Conservation (phyloP, 2,797 vertebrate genomes). For the Neosilurus hyrtlii region DNA sequence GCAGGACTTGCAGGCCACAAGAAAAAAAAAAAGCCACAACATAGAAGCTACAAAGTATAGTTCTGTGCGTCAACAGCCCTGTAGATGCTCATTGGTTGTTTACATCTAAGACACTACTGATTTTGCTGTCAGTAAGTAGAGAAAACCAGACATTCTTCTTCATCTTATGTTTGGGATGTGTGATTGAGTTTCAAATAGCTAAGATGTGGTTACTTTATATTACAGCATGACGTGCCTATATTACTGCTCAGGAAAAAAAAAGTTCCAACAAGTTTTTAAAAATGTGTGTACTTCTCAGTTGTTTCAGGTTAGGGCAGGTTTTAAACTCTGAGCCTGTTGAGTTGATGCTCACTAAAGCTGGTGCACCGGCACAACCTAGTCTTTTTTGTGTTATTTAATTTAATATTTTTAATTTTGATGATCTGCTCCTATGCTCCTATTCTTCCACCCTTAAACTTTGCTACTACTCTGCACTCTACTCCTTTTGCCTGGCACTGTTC, state of each 20-base stretch:
- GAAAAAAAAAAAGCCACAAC: constrained; percentile 15
- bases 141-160: background rate
- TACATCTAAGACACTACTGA: background rate
- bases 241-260: background rate
- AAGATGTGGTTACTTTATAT: constrained; percentile 4
- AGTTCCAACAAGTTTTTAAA: constrained; percentile 19
- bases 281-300: constrained; percentile 16
- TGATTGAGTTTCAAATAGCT: background rate
- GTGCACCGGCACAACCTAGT: constrained; percentile 29
- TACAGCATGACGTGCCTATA: background rate
- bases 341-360: constrained; percentile 23
- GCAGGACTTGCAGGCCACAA: background rate
- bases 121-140: constrained; percentile 12
- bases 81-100: background rate
- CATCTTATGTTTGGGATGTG: background rate
- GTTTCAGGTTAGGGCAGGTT: constrained; percentile 22
- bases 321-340: constrained; percentile 26
- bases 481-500: constrained; percentile 17
- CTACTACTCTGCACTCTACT: constrained; percentile 26
- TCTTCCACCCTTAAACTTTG: constrained; percentile 23
- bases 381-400: background rate
- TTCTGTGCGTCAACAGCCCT: background rate
- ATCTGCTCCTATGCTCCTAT: constrained; percentile 3
- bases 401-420: constrained; percentile 7
- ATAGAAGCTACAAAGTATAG: background rate